Evolutionary conservation across 1,140 invertebrate species (phyloP).

Genomic region (Drosophila miranda): DNA sequence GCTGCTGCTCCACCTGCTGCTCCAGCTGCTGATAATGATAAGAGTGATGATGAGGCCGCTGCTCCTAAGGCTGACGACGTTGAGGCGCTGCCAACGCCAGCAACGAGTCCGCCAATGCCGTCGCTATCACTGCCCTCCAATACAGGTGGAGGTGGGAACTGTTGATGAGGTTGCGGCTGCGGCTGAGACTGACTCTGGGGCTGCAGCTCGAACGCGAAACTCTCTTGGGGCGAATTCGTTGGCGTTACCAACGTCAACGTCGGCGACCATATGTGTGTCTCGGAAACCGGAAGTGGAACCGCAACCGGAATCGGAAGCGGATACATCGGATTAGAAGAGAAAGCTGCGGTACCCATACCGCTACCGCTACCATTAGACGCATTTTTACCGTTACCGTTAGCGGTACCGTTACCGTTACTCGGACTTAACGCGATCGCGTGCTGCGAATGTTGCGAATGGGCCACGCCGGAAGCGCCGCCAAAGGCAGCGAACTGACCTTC

Average conservation of each 20-base stretch:
- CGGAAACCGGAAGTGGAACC: constrained; percentile 15
- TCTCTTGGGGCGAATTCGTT: constrained; percentile 73
- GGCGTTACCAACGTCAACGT: constrained; percentile 76
- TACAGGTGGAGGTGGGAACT: not conserved
- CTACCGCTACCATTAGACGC: constrained; percentile 14
- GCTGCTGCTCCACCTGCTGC: constrained; percentile 18
- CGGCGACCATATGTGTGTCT: constrained; percentile 55
- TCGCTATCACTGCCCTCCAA: not conserved
- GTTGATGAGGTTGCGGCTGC: not conserved
- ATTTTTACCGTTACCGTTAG: constrained; percentile 17
- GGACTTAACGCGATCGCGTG: constrained; percentile 9
- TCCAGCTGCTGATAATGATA: constrained; percentile 14
- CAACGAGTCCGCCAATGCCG: constrained; percentile 40
- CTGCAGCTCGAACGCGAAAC: constrained; percentile 51
- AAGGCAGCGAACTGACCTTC: constrained; percentile 52
- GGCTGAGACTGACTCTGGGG: not conserved
- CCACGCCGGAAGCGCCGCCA: constrained; percentile 35
- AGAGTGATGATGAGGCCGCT: not conserved
- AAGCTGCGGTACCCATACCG: constrained; percentile 9
- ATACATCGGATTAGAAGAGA: constrained; percentile 1
- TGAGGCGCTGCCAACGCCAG: constrained; percentile 61
- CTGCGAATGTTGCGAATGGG: constrained; percentile 12
- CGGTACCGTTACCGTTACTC: constrained; percentile 13
- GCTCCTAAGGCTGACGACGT: constrained; percentile 35
- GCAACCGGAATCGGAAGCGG: constrained; percentile 28